phyloP scores from a whole-genome alignment of 1,140 invertebrate species.

The Brachionus plicatilis region DNA sequence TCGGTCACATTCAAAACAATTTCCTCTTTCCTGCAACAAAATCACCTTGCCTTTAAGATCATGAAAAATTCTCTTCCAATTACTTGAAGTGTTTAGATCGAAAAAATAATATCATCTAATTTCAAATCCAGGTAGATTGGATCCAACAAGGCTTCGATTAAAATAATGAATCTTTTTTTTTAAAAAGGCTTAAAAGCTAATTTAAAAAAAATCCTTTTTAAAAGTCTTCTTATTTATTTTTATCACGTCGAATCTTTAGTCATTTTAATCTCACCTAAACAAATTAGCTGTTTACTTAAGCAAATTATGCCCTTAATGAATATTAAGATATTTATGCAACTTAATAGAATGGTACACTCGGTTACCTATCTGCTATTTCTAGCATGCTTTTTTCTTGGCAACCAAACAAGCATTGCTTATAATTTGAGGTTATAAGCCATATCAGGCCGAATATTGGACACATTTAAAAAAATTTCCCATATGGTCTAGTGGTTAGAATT shows the following conservation, averaged over 20 bases:
- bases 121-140: not conserved
- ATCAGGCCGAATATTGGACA: not conserved
- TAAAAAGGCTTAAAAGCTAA: not conserved
- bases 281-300: not conserved
- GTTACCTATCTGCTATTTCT: no score
- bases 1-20: not conserved
- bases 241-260: not conserved
- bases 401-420: not conserved
- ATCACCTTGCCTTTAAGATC: not conserved
- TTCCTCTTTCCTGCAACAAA: not conserved
- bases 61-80: not conserved
- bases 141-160: not conserved
- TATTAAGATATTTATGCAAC: not conserved
- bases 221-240: not conserved
- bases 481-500: not conserved
- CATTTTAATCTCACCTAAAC: not conserved
- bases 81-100: not conserved
- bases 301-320: not conserved
- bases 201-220: not conserved
- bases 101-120: not conserved
- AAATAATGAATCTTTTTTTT: not conserved
- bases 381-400: not conserved
- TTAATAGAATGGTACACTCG: no score
- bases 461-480: not conserved
- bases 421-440: not conserved